Base-by-base conservation (phyloP, 2,888 invertebrate species). In the Drosophila prolongata region DNA sequence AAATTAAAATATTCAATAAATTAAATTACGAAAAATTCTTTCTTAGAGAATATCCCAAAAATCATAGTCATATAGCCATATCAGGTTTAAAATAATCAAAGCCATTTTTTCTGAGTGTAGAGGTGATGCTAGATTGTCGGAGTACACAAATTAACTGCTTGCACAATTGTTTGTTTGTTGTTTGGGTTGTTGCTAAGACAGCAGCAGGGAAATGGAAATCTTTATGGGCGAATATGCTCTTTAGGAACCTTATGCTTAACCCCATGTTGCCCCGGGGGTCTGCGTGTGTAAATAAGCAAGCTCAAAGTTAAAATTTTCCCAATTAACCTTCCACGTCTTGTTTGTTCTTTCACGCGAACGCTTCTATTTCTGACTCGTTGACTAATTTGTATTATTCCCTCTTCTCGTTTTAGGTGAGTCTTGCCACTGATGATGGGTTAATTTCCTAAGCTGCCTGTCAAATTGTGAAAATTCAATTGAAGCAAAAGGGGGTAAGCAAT, bases 211-310 rank as follows among this genome's bases (percentile, higher is more conserved):
- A 47, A 30, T 47, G 46, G 30, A 30, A 47, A 14, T 54, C 54
- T 55, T 55, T 44, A 14, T 55, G 42, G 10, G 44, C 35, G 27
- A 5, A 27, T 35, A 6, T n/a, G 14, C 24, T 43, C 24, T 75
- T 81, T 79, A 85, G 75, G 79, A 77, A 76, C 79, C 67, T 30
- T 61, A 77, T 81, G 55, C 67, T 84, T 82, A 82, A 82, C 65
- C 69, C 70, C 42, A 37, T 70, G 47, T 6, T 34, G 34, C 47
- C 47, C 47, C 1, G 2, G 13, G 16, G 49, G 46, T n/a, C 37
- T 49, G 46, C 11, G 52, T 34, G 30, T 14, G 60, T 43, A 38
- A 38, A 37, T 52, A 27, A 38, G 40, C 40, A 11, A 58, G 30
- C 40, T 55, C 40, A 58, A 58, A 56, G 38, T 59, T 56, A 30